These are phyloP conservation scores for Barypeithes pellucidus DNA, from an alignment of 2,888 invertebrate genomes.

Conservation along the genomic window DNA sequence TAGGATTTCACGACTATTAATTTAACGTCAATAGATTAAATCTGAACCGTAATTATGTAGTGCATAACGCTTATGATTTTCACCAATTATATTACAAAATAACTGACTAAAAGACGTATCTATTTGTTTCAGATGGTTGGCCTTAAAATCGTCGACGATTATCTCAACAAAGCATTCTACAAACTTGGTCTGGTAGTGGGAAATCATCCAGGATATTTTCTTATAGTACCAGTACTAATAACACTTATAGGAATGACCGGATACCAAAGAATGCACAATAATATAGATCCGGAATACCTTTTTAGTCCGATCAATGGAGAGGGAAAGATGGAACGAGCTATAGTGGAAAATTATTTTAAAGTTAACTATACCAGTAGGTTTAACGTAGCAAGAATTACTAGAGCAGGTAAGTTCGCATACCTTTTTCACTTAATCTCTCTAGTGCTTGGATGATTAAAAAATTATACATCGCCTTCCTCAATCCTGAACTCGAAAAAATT, in stretches of 20 bases:
- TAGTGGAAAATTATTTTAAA: constrained; percentile 89
- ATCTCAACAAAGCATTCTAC: constrained; percentile 86
- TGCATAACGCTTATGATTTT: too few species aligned
- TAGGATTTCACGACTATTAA: too few species aligned
- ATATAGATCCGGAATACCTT: constrained; percentile 94
- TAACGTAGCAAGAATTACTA: constrained; percentile 89
- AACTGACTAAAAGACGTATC: too few species aligned
- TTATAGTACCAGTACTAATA: constrained; percentile 88
- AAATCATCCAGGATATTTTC: constrained; percentile 89
- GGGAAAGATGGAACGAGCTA: constrained; percentile 85
- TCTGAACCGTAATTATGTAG: too few species aligned
- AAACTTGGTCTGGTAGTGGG: constrained; percentile 87
- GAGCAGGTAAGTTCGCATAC: constrained; percentile 79
- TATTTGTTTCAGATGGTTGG: constrained; percentile 80
- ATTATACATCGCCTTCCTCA: too few species aligned
- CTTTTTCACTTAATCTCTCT: not conserved
- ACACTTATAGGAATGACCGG: constrained; percentile 89
- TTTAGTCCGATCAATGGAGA: constrained; percentile 92
- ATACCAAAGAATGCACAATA: constrained; percentile 88
- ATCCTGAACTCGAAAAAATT: too few species aligned
- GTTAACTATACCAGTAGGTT: constrained; percentile 91
- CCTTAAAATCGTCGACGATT: constrained; percentile 84
- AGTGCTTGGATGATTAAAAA: too few species aligned
- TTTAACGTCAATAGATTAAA: too few species aligned
- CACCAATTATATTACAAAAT: too few species aligned